Base-by-base conservation (phyloP, 2,888 invertebrate genomes). In the Melanophora roralis region DNA sequence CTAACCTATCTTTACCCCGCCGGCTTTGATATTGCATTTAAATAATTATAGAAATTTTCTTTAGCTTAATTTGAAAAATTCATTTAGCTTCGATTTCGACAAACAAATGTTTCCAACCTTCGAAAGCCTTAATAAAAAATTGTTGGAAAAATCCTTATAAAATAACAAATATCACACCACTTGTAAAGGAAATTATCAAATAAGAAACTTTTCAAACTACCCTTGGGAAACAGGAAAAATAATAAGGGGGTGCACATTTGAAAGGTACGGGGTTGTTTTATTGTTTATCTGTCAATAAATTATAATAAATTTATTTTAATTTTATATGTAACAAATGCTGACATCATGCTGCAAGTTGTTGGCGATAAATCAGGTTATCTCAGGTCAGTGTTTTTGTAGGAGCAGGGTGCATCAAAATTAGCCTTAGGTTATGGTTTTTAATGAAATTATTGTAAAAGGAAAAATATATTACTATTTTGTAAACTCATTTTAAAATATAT, bases 381-480 rank as follows among this genome's bases (percentile, higher is more conserved):
- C 8, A 79, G 80, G 80, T 80, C 80, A 80, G 72, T 80, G 32
- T n/a, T n/a, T n/a, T n/a, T n/a, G n/a, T 40, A 14, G 11, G 12
- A 23, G 45, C 27, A 55, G 64, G 62, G 45, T 64, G 43, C 23
- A 19, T 36, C n/a, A 23, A 64, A 45, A 11, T 45, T 49, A 34
- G 59, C 49, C 65, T 43, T 9, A 59, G 59, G 74, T 51, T 49
- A 67, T 47, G 49, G 53, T 47, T 64, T 49, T 32, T 47, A 72
- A 53, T 62, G 45, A n/a, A 36, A 47, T 73, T 65, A 38, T 45
- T 12, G 1, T 40, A 55, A 55, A 11, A 23, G 45, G 36, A 53
- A 53, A 27, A 27, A 27, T 5, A 27, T 27, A 27, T 27, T 3
- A 6, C 27, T 5, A 27, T 5, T 27, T 27, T 27, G 6, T 27